Evolutionary conservation across 2,888 invertebrate species (phyloP), one percentile per base, ranked within the genome.

Genomic region (Cotesia congregata): DNA sequence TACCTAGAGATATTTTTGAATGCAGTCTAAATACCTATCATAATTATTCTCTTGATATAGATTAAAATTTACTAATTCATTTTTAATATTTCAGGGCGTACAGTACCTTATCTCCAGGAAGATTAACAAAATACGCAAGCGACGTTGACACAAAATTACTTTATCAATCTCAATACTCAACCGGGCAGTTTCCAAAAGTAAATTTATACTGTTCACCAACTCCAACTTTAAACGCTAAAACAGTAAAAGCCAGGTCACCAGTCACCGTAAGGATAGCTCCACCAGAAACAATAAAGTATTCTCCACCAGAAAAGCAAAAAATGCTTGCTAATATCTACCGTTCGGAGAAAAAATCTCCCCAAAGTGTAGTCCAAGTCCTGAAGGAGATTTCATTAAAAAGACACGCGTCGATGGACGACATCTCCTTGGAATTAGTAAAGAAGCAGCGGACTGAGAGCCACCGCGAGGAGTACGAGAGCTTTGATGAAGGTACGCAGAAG

Each of bases 141-240:
- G 88, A 89, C 80, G 86, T 86, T 1, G 88, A 82, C 68, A 84
- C 67, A 15, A 88, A 85, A 76, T 79, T 89, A 41, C 85, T 83
- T 1, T 85, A 86, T 79, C 89, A 88, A 41, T 81, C 87, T 15
- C 88, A 87, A 39, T 89, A 89, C 73, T 83, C 82, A 2, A 80
- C 85, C 9, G 89, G 89, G 0, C 88, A 89, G 60, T 89, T 89
- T 83, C 89, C 89, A 39, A 86, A 85, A 80, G 86, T 88, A 3
- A 89, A 89, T 83, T 81, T 89, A 1, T 81, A 86, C 67, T 85
- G 86, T 1, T 86, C 82, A 78, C 86, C 88, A 3, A 81, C 83
- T 5, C 89, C 89, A 12, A 12, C 88, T 50, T 81, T 89, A 39
- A 88, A 83, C 74, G 73, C 85, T 0, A 87, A 84, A 76, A 78